These are phyloP conservation scores for Cactoblastis cactorum DNA, from an alignment of 2,888 invertebrate genomes.

Conservation along the genomic window DNA sequence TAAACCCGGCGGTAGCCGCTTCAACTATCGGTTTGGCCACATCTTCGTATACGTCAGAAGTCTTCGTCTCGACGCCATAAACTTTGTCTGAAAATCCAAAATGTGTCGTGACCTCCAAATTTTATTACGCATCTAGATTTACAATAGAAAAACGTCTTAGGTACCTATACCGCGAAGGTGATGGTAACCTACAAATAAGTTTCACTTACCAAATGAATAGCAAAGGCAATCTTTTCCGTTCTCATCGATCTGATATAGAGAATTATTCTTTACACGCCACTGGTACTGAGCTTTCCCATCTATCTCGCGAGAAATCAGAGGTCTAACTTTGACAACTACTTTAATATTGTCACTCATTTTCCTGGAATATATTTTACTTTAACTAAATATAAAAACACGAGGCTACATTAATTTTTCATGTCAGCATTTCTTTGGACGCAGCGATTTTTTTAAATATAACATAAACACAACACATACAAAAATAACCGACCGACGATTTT, in stretches of 20 bases:
- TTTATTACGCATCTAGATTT: conserved; percentile 31
- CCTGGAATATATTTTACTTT: conserved; percentile 1
- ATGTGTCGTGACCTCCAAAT: conserved; percentile 23
- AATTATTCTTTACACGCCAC: conserved; percentile 81
- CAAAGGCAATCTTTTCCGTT: conserved; percentile 57
- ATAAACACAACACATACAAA: conserved; percentile 31
- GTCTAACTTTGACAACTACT: conserved; percentile 87
- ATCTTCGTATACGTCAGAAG: conserved; percentile 81
- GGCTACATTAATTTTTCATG: neutral
- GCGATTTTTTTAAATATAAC: conserved; percentile 16
- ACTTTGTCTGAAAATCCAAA: conserved; percentile 82
- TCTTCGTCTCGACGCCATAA: conserved; percentile 80
- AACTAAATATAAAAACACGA: conserved; percentile 2
- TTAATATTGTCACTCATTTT: conserved; percentile 83
- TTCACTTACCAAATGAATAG: conserved; percentile 63
- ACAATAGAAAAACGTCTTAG: conserved; percentile 24
- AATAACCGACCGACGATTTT: conserved; percentile 53
- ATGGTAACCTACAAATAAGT: conserved; percentile 29
- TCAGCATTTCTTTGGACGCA: conserved; percentile 12
- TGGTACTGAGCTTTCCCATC: conserved; percentile 76
- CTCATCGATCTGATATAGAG: conserved; percentile 78
- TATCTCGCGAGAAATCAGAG: conserved; percentile 82
- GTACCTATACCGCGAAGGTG: neutral
- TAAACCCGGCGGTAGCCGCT: conserved; percentile 85
- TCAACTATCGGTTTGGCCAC: conserved; percentile 86